Conservation (phyloP, 2,797 vertebrate species). For the Danio aesculapii region DNA sequence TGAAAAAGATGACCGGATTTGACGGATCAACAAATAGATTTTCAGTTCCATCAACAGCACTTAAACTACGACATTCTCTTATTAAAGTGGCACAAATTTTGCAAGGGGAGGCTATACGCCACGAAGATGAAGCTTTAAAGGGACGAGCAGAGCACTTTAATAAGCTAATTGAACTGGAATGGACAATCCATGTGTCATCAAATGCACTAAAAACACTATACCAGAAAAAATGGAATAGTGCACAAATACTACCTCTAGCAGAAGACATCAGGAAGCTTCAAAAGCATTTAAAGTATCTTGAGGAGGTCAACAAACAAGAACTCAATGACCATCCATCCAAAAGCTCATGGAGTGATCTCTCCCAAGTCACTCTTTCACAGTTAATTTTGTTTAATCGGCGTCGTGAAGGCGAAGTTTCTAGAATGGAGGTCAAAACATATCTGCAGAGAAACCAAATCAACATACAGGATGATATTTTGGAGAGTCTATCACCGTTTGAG, state of each 20-base stretch:
- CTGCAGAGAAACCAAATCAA: slow-evolving; percentile 6
- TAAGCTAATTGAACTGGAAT: no score
- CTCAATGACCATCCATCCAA: background rate
- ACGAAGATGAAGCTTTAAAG: no score
- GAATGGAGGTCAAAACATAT: background rate
- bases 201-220: no score
- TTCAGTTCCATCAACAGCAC: no score
- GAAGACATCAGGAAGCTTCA: slow-evolving; percentile 21
- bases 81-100: no score
- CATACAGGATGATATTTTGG: slow-evolving; percentile 11
- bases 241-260: slow-evolving; percentile 8
- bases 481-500: slow-evolving; percentile 12
- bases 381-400: background rate
- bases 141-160: no score
- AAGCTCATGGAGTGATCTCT: slow-evolving; percentile 19
- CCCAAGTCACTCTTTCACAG: slow-evolving; percentile 10
- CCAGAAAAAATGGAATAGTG: slow-evolving; percentile 12
- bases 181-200: no score
- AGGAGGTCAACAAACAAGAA: no score
- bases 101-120: no score
- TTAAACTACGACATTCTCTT: no score
- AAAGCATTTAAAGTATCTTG: slow-evolving; percentile 15
- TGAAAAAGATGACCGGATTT: no score
- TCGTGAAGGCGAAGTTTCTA: slow-evolving; percentile 22
- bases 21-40: no score